A percentile compares a stretch with the other conserved stretches of the same genome.
Conservation (phyloP, 2,113 vertebrate species). For the Neolamprologus falcicula region DNA sequence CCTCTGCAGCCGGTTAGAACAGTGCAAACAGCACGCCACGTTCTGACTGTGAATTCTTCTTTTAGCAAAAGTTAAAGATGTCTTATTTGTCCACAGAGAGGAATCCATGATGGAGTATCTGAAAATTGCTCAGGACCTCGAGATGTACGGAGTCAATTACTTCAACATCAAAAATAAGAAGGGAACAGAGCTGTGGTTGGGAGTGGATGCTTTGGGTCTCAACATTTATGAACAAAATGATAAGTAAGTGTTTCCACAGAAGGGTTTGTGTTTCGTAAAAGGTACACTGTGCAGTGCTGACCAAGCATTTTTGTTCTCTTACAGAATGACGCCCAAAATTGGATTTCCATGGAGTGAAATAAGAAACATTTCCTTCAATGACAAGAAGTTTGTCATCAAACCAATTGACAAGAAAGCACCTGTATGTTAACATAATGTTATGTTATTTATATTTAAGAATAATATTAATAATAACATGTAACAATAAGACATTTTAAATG, state of each 20-base stretch:
- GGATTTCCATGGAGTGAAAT: slow-evolving; percentile 99
- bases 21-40: background rate
- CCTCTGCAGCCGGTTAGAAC: background rate
- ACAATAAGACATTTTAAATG: background rate
- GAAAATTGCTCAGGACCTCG: slow-evolving; percentile 96
- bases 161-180: slow-evolving; percentile 99
- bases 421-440: slow-evolving; percentile 60
- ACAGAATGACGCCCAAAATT: slow-evolving; percentile 96
- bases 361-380: slow-evolving; percentile 97
- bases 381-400: slow-evolving; percentile 99
- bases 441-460: background rate
- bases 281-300: background rate
- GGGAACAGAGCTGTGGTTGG: slow-evolving; percentile 92
- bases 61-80: background rate
- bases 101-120: slow-evolving; percentile 98
- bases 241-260: slow-evolving; percentile 71
- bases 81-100: slow-evolving; percentile 73
- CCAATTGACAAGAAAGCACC: slow-evolving; percentile 99
- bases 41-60: background rate
- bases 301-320: background rate
- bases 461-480: background rate
- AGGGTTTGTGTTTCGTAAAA: background rate
- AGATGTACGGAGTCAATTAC: slow-evolving; percentile 99
- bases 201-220: slow-evolving; percentile 93
- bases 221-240: slow-evolving; percentile 98